phyloP scores from a whole-genome alignment of 2,797 vertebrate species.

The Crypturellus tataupa region DNA sequence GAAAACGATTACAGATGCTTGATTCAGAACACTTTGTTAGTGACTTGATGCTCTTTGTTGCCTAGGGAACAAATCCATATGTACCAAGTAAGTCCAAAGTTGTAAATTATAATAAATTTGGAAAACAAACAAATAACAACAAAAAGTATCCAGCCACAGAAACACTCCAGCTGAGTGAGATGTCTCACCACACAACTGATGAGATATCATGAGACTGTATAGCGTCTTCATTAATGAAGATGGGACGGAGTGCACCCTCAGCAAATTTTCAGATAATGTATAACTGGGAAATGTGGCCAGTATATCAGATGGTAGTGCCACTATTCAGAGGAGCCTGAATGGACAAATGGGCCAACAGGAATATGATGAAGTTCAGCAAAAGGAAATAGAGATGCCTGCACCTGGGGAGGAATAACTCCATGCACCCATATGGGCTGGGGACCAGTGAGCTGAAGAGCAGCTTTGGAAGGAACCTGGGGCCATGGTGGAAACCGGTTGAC shows the following conservation, averaged over 20 bases:
- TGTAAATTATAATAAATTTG: background rate
- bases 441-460: background rate
- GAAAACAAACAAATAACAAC: background rate
- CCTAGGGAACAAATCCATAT: background rate
- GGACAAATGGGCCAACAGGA: too few relatives aligned
- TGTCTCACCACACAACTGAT: too few relatives aligned
- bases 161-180: too few relatives aligned
- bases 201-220: too few relatives aligned
- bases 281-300: too few relatives aligned
- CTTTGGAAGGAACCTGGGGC: background rate
- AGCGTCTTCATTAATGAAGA: too few relatives aligned
- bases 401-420: background rate
- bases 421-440: background rate
- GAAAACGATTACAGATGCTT: background rate
- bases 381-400: background rate
- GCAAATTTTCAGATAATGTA: too few relatives aligned
- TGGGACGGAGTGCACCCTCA: too few relatives aligned
- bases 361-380: too few relatives aligned
- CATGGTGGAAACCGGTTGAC: background rate
- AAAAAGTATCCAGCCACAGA: too few relatives aligned
- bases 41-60: background rate
- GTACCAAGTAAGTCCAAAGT: background rate
- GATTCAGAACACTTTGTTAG: background rate
- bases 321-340: too few relatives aligned
- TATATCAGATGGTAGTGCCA: too few relatives aligned